phyloP scores from a whole-genome alignment of 2,113 vertebrate species.

The Pterocles orientalis region DNA sequence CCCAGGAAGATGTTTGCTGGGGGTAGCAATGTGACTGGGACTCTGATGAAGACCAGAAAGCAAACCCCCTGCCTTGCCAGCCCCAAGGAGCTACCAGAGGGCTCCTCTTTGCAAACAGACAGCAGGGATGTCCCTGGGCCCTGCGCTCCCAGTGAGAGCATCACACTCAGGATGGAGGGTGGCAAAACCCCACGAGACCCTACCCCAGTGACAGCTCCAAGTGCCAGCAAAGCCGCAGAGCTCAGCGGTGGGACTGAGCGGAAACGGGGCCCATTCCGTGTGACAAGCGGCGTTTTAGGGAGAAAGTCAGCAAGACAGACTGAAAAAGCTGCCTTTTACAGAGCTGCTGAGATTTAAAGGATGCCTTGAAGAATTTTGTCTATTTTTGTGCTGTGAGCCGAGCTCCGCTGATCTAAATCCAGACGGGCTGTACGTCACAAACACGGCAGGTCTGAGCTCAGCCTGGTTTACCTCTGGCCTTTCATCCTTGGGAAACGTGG shows the following conservation, averaged over 20 bases:
- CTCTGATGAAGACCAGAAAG: neutral
- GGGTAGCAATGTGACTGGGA: neutral
- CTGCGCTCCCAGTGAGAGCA: neutral
- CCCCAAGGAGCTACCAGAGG: neutral
- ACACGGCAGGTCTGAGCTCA: neutral
- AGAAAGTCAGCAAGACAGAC: neutral
- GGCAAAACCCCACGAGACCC: neutral
- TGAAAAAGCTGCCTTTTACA: neutral
- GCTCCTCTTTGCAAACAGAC: neutral
- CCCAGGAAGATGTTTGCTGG: neutral
- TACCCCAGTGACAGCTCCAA: neutral
- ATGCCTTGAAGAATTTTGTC: neutral
- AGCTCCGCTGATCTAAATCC: slow-evolving; percentile 34
- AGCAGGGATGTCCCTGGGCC: neutral
- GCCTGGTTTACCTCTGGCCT: neutral
- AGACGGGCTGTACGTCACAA: neutral
- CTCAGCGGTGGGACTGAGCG: neutral
- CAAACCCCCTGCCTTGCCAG: rapidly evolving
- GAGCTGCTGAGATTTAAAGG: neutral
- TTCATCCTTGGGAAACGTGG: neutral
- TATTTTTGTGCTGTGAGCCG: neutral
- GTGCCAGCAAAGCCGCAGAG: neutral
- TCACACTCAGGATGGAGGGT: rapidly evolving
- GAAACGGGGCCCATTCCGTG: neutral
- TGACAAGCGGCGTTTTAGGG: neutral